A percentile compares a stretch with the other conserved stretches of the same genome.
Evolutionary conservation across 2,797 vertebrate species (phyloP).

Genomic region (Falco peregrinus): DNA sequence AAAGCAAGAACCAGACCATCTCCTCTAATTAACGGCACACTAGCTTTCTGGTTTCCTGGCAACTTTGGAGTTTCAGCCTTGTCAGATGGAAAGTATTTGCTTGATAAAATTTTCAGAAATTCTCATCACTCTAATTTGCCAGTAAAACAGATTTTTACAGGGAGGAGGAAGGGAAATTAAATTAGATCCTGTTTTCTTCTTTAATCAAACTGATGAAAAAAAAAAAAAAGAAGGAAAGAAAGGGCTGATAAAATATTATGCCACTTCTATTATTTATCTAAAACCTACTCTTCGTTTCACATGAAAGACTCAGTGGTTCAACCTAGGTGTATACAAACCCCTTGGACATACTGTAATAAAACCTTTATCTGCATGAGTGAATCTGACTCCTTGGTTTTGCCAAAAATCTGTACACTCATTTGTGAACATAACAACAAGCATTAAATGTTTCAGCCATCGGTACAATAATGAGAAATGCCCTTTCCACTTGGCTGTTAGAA

Average conservation of each 20-base stretch:
- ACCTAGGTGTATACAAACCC: not conserved
- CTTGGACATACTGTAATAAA: not conserved
- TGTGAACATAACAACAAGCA: slow-evolving; percentile 38
- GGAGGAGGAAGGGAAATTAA: not conserved
- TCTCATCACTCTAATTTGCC: slow-evolving; percentile 34
- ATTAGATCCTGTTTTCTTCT: slow-evolving; percentile 24
- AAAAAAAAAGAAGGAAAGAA: not conserved
- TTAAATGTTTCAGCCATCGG: slow-evolving; percentile 7
- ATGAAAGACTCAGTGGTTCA: not conserved
- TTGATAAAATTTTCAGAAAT: slow-evolving; percentile 61
- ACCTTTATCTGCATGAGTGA: slow-evolving; percentile 36
- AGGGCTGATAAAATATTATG: not conserved
- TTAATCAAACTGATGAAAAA: not conserved
- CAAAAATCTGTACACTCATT: slow-evolving; percentile 50
- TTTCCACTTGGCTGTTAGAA: slow-evolving; percentile 42
- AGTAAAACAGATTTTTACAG: slow-evolving; percentile 34
- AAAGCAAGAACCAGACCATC: slow-evolving; percentile 25
- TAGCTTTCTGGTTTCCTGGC: slow-evolving; percentile 25
- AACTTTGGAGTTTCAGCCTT: slow-evolving; percentile 44
- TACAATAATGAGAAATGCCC: slow-evolving; percentile 35
- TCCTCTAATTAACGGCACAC: slow-evolving; percentile 35
- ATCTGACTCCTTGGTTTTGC: slow-evolving; percentile 21
- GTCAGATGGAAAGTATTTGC: slow-evolving; percentile 14
- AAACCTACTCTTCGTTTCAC: not conserved
- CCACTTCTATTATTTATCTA: not conserved